Evolutionary conservation across 2,888 invertebrate genomes (phyloP).

Genomic region (Pammene aurita): DNA sequence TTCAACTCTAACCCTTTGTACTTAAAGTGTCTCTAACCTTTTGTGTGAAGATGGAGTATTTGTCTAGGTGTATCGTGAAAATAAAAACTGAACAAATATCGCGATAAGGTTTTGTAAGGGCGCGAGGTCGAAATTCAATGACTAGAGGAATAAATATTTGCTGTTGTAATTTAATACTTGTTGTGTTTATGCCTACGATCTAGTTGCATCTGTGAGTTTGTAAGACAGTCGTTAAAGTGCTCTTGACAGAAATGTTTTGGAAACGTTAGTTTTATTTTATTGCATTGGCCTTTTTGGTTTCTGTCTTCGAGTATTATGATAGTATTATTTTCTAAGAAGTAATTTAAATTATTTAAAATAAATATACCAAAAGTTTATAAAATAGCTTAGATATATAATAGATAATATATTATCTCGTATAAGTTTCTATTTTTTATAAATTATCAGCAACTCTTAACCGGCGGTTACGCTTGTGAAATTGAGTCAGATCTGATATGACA

Average conservation of each 20-base stretch:
- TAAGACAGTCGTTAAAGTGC: background rate
- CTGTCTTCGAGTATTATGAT: background rate
- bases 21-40: constrained; percentile 35
- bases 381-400: too few relatives aligned
- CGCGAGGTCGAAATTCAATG: constrained; percentile 77
- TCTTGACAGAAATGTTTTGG: constrained; percentile 3
- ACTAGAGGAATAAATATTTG: constrained; percentile 60
- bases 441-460: too few relatives aligned
- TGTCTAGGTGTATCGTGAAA: constrained; percentile 74
- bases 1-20: constrained; percentile 45
- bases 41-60: constrained; percentile 47
- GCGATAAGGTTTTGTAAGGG: constrained; percentile 80
- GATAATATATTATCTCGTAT: too few relatives aligned
- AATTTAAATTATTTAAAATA: too few relatives aligned
- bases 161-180: constrained; percentile 45
- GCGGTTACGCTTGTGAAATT: too few relatives aligned
- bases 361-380: too few relatives aligned
- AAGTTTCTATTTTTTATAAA: too few relatives aligned
- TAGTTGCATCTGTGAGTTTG: constrained; percentile 51
- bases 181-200: constrained; percentile 52
- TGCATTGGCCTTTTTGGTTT: background rate
- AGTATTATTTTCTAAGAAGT: too few relatives aligned
- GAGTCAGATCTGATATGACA: too few relatives aligned
- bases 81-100: constrained; percentile 81
- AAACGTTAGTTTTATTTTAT: background rate